Evolutionary conservation across 2,113 vertebrate genomes (phyloP).

Genomic region (Heptranchias perlo): DNA sequence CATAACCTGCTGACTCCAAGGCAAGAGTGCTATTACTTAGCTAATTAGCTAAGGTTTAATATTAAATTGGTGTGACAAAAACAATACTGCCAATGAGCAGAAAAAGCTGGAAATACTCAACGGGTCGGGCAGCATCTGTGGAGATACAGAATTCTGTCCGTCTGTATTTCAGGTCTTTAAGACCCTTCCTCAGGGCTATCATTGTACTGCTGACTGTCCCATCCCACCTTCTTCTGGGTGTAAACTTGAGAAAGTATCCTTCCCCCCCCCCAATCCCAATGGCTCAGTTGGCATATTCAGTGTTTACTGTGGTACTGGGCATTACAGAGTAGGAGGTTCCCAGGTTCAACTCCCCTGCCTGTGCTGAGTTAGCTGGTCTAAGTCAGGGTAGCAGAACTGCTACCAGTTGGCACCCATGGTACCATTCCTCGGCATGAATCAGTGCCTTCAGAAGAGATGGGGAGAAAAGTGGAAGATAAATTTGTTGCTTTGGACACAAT

Average conservation of each 20-base stretch:
- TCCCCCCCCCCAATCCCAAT: background rate
- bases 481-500: background rate
- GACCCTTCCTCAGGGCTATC: too few species aligned
- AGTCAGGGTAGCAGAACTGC: background rate
- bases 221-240: background rate
- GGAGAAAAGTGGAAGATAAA: background rate
- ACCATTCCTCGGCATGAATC: background rate
- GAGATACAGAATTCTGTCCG: background rate
- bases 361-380: background rate
- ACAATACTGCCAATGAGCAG: background rate
- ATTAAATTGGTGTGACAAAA: background rate
- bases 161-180: too few species aligned
- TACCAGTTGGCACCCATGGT: background rate
- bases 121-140: background rate
- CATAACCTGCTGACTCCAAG: too few species aligned
- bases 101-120: background rate
- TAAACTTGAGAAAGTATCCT: background rate
- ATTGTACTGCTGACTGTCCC: background rate
- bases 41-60: too few species aligned
- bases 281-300: background rate
- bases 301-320: background rate
- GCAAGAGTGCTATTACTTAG: too few species aligned
- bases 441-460: background rate
- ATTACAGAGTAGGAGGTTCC: too few species aligned
- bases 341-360: too few species aligned